Percentiles rank a stretch among this genome's conserved stretches.
Conservation (phyloP, 53 echinoderm and acorn worm species). For the Henricia sp. region DNA sequence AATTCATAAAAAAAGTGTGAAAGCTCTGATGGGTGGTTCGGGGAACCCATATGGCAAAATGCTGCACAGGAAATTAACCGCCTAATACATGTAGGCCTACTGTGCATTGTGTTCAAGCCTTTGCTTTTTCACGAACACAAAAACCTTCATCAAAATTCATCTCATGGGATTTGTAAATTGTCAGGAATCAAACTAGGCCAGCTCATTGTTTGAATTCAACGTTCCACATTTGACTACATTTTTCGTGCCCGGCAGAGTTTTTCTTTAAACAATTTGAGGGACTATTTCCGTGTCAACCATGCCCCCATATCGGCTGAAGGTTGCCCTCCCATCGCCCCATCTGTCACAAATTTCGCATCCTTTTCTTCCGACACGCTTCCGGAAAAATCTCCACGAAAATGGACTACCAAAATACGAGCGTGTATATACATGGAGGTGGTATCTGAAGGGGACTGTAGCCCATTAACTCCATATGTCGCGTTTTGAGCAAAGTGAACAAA, state of each 20-base stretch:
- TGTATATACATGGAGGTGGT: constrained; percentile 45
- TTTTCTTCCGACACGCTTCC: constrained; percentile 36
- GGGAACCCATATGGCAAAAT: constrained; percentile 40
- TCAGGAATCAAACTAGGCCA: not conserved
- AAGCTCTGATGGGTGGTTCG: too few relatives aligned
- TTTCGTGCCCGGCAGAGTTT: too few relatives aligned
- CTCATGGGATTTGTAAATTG: constrained; percentile 6
- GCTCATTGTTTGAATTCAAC: too few relatives aligned
- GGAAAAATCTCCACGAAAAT: constrained; percentile 32
- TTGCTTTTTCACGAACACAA: too few relatives aligned
- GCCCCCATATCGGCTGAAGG: not conserved
- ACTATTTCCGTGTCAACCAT: not conserved
- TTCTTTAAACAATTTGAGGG: constrained; percentile 1
- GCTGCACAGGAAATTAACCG: constrained; percentile 29
- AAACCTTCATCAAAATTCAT: not conserved
- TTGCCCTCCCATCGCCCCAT: constrained; percentile 1
- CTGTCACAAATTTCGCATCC: constrained; percentile 47
- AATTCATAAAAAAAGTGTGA: too few relatives aligned
- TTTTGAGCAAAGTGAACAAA: constrained; percentile 9
- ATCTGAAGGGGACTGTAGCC: constrained; percentile 11
- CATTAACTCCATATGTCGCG: constrained; percentile 58
- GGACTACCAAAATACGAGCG: constrained; percentile 51
- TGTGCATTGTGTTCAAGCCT: too few relatives aligned
- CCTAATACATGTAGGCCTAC: constrained; percentile 4
- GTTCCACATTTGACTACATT: too few relatives aligned